Conservation (phyloP, 2,888 invertebrate genomes). For the Oscheius sp. region DNA sequence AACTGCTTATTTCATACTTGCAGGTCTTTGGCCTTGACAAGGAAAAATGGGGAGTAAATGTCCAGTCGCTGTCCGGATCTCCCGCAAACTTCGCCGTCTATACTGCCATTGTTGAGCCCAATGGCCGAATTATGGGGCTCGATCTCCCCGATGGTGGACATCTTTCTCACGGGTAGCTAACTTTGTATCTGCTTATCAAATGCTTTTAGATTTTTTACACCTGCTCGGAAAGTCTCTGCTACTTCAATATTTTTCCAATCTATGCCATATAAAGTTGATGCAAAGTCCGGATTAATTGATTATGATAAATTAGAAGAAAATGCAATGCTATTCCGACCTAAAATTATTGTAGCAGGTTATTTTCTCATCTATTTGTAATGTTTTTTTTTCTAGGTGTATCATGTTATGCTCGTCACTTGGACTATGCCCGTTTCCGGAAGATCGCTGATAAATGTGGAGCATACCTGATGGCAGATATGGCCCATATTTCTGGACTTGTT, state of each 20-base stretch:
- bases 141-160: conserved; percentile 97
- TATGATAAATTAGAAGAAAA: conserved; percentile 86
- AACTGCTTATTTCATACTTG: too few species aligned
- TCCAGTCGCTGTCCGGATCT: conserved; percentile 93
- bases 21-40: conserved; percentile 83
- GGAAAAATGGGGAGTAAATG: conserved; percentile 94
- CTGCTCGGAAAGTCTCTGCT: conserved; percentile 89
- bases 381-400: conserved; percentile 80
- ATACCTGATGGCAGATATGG: conserved; percentile 92
- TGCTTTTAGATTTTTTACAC: conserved; percentile 81
- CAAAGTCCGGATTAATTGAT: conserved; percentile 86
- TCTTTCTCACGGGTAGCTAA: conserved; percentile 72
- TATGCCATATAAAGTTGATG: conserved; percentile 89
- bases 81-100: conserved; percentile 97
- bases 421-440: conserved; percentile 87
- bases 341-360: conserved; percentile 86
- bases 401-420: conserved; percentile 89
- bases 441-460: conserved; percentile 83
- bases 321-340: conserved; percentile 87
- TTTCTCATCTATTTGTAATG: background rate
- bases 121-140: conserved; percentile 91
- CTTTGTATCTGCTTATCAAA: background rate
- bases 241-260: conserved; percentile 98
- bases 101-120: conserved; percentile 82
- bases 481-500: conserved; percentile 91